phyloP scores from a whole-genome alignment of 2,797 vertebrate species.

The Caiman crocodilus region DNA sequence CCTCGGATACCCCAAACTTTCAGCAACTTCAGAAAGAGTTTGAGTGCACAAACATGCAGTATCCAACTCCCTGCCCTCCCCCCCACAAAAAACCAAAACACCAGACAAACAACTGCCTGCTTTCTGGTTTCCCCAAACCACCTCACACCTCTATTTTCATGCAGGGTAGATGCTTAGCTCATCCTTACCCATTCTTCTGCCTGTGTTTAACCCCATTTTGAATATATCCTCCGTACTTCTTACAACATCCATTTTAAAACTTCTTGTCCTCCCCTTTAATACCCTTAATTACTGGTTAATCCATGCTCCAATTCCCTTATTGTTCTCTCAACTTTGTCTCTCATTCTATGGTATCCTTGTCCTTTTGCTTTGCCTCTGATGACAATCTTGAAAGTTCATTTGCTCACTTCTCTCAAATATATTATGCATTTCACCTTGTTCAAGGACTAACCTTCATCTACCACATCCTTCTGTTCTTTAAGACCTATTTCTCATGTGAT shows the following conservation, averaged over 20 bases:
- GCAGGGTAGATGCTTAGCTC: not conserved
- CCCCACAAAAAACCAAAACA: too few relatives aligned
- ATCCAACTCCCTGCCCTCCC: not conserved
- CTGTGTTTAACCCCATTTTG: not conserved
- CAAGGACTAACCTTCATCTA: not conserved
- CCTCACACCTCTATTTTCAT: not conserved
- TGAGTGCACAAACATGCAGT: not conserved
- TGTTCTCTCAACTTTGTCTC: not conserved
- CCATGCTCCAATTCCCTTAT: too few relatives aligned
- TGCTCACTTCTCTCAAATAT: not conserved
- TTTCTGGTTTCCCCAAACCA: not conserved
- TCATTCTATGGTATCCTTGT: not conserved
- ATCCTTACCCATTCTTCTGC: not conserved
- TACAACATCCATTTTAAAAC: not conserved
- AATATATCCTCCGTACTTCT: not conserved
- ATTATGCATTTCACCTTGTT: not conserved
- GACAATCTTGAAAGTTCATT: not conserved
- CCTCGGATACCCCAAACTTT: not conserved
- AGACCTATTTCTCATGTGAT: not conserved
- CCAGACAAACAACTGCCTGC: not conserved
- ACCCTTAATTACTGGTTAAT: not conserved
- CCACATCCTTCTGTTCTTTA: not conserved
- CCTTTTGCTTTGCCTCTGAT: not conserved
- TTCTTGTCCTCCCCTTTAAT: not conserved
- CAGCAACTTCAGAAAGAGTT: not conserved